Percentiles rank a stretch among this genome's conserved stretches.
These are phyloP conservation scores for Trissonchulus latispiculum DNA, from an alignment of 2,888 invertebrate genomes.

Conservation along the genomic window DNA sequence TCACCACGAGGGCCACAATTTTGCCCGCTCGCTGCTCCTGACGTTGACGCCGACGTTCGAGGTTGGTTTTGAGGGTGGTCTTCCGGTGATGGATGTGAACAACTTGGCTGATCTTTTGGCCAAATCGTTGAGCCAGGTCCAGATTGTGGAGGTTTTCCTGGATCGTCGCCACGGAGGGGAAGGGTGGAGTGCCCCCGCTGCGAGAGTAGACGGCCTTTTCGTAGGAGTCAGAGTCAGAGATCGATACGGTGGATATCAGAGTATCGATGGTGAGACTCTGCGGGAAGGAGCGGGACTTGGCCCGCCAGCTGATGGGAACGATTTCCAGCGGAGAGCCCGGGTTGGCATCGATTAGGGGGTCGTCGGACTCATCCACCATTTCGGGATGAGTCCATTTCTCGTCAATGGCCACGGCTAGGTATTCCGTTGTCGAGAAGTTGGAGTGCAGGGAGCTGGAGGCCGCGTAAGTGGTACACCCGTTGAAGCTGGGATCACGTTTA, in stretches of 20 bases:
- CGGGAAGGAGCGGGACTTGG: not conserved
- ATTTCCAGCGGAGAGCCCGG: not conserved
- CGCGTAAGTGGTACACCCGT: no score
- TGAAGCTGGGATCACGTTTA: no score
- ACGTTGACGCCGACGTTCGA: conserved; percentile 2
- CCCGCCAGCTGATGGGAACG: not conserved
- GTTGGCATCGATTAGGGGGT: not conserved
- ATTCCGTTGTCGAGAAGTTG: not conserved
- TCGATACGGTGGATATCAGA: not conserved
- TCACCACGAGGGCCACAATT: conserved; percentile 21
- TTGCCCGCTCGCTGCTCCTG: conserved; percentile 23
- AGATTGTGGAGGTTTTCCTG: not conserved
- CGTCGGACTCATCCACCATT: not conserved
- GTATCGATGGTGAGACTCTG: not conserved
- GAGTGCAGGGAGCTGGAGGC: not conserved
- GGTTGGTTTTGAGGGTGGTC: not conserved
- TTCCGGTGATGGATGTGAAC: no score
- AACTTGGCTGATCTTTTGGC: no score
- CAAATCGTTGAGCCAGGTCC: not conserved
- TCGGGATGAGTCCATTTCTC: no score
- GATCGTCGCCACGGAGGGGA: not conserved
- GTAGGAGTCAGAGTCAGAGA: not conserved
- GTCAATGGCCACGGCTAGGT: no score
- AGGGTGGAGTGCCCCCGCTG: no score
- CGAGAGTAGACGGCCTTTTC: no score